A percentile compares a stretch with the other conserved stretches of the same genome.
Conservation (phyloP, 2,113 vertebrate species). For the Axis porcinus region DNA sequence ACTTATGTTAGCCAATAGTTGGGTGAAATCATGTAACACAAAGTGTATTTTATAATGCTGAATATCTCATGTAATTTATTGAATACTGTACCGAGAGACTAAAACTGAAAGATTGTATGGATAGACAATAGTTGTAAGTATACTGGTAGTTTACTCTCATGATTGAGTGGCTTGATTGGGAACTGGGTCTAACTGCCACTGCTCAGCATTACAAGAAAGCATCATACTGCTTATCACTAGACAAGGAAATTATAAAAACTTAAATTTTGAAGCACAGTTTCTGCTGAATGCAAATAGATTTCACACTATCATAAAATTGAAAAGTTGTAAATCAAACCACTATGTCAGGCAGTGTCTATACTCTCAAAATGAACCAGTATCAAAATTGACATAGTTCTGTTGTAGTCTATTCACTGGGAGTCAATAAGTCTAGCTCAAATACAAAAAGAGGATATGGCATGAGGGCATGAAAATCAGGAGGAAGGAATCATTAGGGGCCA, state of each 20-base stretch:
- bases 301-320: background rate
- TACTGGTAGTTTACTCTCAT: background rate
- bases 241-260: background rate
- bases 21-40: background rate
- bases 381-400: background rate
- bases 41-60: background rate
- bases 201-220: background rate
- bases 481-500: background rate
- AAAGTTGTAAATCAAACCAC: background rate
- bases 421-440: background rate
- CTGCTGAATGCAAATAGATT: background rate
- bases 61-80: background rate
- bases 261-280: background rate
- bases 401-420: background rate
- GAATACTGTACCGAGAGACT: background rate
- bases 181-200: background rate
- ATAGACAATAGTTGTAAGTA: background rate
- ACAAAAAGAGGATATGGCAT: background rate
- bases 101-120: no score
- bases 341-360: background rate
- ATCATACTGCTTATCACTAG: background rate
- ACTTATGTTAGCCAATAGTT: background rate
- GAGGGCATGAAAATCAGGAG: background rate
- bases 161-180: background rate
- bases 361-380: background rate